Evolutionary conservation across 2,888 invertebrate genomes (phyloP), one percentile per base, ranked within the genome.

Genomic region (Diaprepes abbreviatus): DNA sequence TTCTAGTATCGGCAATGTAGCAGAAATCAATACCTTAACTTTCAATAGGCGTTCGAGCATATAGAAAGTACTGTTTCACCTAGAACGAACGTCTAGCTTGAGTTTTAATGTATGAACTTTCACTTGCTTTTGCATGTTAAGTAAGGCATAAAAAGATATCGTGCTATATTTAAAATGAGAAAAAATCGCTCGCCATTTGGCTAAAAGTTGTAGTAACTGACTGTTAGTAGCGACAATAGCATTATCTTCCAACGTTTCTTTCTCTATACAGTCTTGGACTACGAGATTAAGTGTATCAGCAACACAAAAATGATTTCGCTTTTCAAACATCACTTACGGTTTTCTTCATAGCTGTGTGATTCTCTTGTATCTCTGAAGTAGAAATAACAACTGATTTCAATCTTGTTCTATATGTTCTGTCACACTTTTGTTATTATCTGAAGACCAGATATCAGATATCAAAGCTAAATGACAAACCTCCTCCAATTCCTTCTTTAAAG

Each of bases 381-480:
- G 67, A 72, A 50, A 77, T 58, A 50, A 74, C 73, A 1, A 7
- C 54, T 2, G 74, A 33, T 5, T 52, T 40, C 21, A 75, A 40
- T 72, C 60, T 64, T 38, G 74, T 54, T 58, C 65, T 43, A 77
- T 76, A 71, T 79, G 77, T 17, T 66, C 24, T 1, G 78, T 78
- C n/a, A 76, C 73, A 9, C 75, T 76, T 50, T 45, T 74, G 28
- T 73, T 75, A 55, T 70, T 73, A 48, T 78, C 76, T 0, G 77
- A 79, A 10, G 74, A 74, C 79, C 77, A 78, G 4, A 79, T 76
- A 54, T 79, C 77, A 24, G 79, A 24, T 24, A 5, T 24, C 24
- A 24, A 24, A 3, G 24, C 24, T 24, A 24, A 24, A 24, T 24
- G 5, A 5, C 24, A 24, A 24, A 24, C 5, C 24, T 24, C 24